Conservation (phyloP, 2,797 vertebrate genomes). For the Phrynocephalus forsythii region DNA sequence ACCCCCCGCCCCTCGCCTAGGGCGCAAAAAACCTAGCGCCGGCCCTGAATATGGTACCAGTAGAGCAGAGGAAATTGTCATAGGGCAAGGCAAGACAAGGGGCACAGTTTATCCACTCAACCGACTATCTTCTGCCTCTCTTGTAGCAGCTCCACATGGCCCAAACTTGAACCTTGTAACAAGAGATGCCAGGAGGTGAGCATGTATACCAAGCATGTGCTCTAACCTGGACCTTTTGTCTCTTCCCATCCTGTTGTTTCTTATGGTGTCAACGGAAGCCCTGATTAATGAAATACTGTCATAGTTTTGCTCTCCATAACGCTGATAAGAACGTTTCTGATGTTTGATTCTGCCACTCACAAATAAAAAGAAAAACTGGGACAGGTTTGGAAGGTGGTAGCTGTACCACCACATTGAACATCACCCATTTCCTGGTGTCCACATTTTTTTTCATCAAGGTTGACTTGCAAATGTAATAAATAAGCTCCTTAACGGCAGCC, state of each 20-base stretch:
- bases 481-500: neutral
- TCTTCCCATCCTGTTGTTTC: neutral
- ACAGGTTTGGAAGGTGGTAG: neutral
- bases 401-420: neutral
- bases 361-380: neutral
- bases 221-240: neutral
- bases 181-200: neutral
- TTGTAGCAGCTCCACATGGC: neutral
- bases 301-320: no score
- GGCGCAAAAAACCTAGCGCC: no score
- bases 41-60: neutral
- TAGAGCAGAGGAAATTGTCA: neutral
- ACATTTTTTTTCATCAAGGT: neutral
- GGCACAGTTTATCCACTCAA: no score
- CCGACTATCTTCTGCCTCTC: neutral
- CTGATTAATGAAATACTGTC: no score
- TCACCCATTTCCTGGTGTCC: neutral
- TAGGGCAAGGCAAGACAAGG: neutral
- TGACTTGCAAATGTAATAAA: neutral
- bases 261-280: no score
- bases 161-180: neutral
- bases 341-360: neutral
- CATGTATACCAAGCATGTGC: neutral
- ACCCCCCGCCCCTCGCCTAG: no score
- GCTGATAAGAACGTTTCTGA: neutral